Base-by-base conservation (phyloP, 2,113 vertebrate genomes). In the Grammomys dolichurus region DNA sequence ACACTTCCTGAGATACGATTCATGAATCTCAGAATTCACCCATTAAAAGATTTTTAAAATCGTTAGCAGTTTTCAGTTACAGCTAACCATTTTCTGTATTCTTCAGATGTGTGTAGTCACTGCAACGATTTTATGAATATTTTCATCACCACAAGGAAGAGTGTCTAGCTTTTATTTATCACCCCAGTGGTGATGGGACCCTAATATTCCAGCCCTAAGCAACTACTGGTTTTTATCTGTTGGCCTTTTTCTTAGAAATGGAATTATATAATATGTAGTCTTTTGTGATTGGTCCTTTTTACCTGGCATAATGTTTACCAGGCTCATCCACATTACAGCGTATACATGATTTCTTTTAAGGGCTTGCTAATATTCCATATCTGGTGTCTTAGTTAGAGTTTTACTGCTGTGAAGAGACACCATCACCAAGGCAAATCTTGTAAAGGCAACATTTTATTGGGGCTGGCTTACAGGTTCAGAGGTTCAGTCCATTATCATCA, bases 101-200 rank as follows among this genome's bases (percentile, higher is more conserved):
- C 10, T 13, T 67, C 51, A 46, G 43, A 48, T 51, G n/a, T 63
- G 22, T 77, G 3, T 58, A 63, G 56, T 17, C 26, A 70, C 3
- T n/a, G 2, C 10, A 77, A 31, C 60, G 14, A 85, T 13, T 65
- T 75, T 87, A 54, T 67, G 67, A 82, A 40, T 22, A 84, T 96
- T 95, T 92, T 94, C 20, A n/a, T 94, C 14, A 36, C 22, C 54
- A 73, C 12, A 14, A 54, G 77, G 67, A 94, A 75, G 91, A 36
- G 9, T 31, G 28, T 0, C 0, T 51, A 12, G 10, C 17, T 4
- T 85, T 73, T 36, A 58, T 33, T 58, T 90, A 40, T 87, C 28
- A 48, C 19, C 40, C 40, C 9, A 51, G 17, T 82, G 12, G 51
- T 7, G 63, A 26, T 77, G 7, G 86, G 94, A 20, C 3, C 19